Evolutionary conservation across 2,888 invertebrate genomes (phyloP), one percentile per base, ranked within the genome.

Genomic region (Ischnura elegans): DNA sequence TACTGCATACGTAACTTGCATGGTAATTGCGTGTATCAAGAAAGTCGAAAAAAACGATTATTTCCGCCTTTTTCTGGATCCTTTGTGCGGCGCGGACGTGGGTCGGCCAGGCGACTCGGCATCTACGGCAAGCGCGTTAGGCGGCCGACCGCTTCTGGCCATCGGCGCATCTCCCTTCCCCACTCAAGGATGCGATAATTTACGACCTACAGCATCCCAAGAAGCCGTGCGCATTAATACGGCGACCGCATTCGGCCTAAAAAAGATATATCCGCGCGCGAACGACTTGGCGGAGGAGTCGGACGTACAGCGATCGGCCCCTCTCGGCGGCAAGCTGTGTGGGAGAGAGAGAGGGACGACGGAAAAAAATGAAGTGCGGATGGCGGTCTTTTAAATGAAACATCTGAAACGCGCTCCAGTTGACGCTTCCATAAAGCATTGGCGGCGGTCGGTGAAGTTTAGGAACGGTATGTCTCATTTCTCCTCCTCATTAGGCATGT

Each of bases 181-280:
- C 66, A 6, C 8, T n/a, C 36, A 13, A 76, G 76, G 76, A 76
- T 76, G 76, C 36, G 76, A 76, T 76, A 76, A 76, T 76, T 36
- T 76, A 76, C 76, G 76, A 76, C 76, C 36, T 76, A 76, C 76
- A 76, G 76, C 76, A 76, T 76, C 76, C 36, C 76, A 36, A 36
- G 76, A 76, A 76, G 10, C 36, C 76, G 2, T 36, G 36, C 76
- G 76, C 76, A 76, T 76, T 76, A 76, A 76, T 76, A 76, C 16
- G 36, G 76, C 36, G 36, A 6, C 13, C 76, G 76, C 36, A 36
- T 76, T 36, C 76, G 25, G 8, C 29, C 36, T 76, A 25, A 76
- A 76, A 76, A 76, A 76, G 76, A 76, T 76, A 76, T 76, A 61
- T 61, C 61, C 36, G 76, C 29, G 76, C 76, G 76, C 13, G n/a